phyloP scores from a whole-genome alignment of 2,888 invertebrate genomes.

The Protodeltote pygarga region DNA sequence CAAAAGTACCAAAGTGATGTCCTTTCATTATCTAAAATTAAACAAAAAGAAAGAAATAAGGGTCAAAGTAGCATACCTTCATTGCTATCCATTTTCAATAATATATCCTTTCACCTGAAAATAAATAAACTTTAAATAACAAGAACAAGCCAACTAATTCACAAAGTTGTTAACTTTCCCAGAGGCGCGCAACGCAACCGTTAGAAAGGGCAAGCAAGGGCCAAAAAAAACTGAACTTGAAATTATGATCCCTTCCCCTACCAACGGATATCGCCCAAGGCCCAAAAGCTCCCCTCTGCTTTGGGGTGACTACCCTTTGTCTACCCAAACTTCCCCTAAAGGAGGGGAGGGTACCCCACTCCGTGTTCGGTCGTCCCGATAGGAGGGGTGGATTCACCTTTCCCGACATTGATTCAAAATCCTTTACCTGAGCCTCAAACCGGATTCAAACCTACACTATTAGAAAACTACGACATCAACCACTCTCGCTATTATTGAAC shows the following conservation, averaged over 20 bases:
- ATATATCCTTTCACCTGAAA: slow-evolving; percentile 25
- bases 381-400: slow-evolving; percentile 78
- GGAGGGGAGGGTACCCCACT: slow-evolving; percentile 84
- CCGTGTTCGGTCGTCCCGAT: slow-evolving; percentile 61
- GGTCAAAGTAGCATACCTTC: slow-evolving; percentile 25
- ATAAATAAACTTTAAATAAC: not conserved
- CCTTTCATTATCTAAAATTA: too few relatives aligned
- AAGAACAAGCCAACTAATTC: slow-evolving; percentile 15
- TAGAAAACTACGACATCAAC: slow-evolving; percentile 36
- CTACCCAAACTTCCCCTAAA: slow-evolving; percentile 80
- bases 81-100: slow-evolving; percentile 31
- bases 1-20: not conserved
- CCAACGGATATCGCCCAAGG: slow-evolving; percentile 77
- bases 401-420: slow-evolving; percentile 74
- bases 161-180: slow-evolving; percentile 54
- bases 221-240: slow-evolving; percentile 71
- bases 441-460: slow-evolving; percentile 42
- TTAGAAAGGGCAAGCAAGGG: slow-evolving; percentile 56
- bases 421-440: slow-evolving; percentile 66
- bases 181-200: slow-evolving; percentile 58
- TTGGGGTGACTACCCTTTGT: slow-evolving; percentile 85
- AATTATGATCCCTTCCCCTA: slow-evolving; percentile 75
- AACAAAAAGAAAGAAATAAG: too few relatives aligned
- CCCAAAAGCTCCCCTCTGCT: slow-evolving; percentile 78
- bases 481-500: not conserved